These are phyloP conservation scores for Falco novaeseelandiae DNA, from an alignment of 2,797 vertebrate species.

Conservation along the genomic window DNA sequence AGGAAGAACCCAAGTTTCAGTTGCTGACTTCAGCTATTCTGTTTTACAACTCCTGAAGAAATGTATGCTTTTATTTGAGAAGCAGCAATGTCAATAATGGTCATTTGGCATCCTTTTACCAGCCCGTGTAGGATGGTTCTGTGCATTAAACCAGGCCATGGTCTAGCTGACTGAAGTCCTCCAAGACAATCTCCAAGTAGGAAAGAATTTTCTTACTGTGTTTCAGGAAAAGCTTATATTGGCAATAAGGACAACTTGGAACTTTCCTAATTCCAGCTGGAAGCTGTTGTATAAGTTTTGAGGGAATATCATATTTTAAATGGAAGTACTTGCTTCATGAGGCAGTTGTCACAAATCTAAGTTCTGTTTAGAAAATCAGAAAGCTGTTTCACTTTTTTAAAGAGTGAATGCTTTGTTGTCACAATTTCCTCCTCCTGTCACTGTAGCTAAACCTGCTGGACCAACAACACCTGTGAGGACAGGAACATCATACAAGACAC, in stretches of 20 bases:
- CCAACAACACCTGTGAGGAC: constrained; percentile 53
- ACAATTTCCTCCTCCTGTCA: constrained; percentile 15
- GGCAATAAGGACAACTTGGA: neutral
- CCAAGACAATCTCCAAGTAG: neutral
- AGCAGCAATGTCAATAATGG: neutral
- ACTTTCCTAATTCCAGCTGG: neutral
- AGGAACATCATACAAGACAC: constrained; percentile 62
- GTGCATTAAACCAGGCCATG: neutral
- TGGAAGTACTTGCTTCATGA: neutral
- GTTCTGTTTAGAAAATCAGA: neutral
- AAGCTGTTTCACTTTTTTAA: constrained; percentile 2
- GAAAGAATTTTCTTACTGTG: neutral
- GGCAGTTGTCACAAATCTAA: neutral
- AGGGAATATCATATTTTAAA: neutral
- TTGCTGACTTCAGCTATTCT: neutral
- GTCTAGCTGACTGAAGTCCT: neutral
- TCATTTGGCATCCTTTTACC: neutral
- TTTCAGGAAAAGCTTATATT: neutral
- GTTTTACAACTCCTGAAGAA: neutral
- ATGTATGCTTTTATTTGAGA: neutral
- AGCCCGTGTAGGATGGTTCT: neutral
- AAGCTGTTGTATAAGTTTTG: neutral
- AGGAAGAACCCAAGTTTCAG: neutral
- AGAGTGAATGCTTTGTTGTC: constrained; percentile 49
- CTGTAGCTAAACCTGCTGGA: constrained; percentile 49